These are phyloP conservation scores for Sympetrum striolatum DNA, from an alignment of 2,888 invertebrate genomes.

Conservation along the genomic window DNA sequence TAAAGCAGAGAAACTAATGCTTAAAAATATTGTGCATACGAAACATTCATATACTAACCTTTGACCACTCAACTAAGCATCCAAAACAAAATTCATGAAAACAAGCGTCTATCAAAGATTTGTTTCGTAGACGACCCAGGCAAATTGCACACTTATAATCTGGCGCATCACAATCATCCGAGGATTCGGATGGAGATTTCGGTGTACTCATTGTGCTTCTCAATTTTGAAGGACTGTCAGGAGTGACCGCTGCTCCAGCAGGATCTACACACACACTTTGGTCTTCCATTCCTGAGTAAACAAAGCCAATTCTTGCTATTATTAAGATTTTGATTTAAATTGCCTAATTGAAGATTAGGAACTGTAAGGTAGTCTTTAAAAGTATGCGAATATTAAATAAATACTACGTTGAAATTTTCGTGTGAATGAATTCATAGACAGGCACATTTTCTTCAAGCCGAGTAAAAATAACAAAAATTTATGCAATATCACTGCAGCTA, in stretches of 20 bases:
- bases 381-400: background rate
- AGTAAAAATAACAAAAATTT: background rate
- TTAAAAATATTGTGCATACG: background rate
- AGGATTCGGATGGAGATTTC: conserved; percentile 4
- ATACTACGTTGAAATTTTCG: background rate
- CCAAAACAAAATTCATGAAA: conserved; percentile 94
- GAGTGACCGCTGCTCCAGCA: background rate
- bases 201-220: conserved; percentile 27
- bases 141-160: conserved; percentile 94
- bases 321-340: background rate
- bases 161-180: conserved; percentile 68
- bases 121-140: conserved; percentile 83
- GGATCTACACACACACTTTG: background rate
- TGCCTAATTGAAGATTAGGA: no score
- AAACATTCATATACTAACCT: conserved; percentile 57
- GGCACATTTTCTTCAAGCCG: background rate
- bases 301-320: background rate
- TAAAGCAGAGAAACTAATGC: background rate
- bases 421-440: background rate
- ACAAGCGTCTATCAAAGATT: conserved; percentile 91
- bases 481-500: no score
- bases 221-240: background rate
- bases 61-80: conserved; percentile 93
- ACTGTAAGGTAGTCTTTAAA: background rate
- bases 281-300: conserved; percentile 17